Conservation (phyloP, 2,888 invertebrate genomes). For the Himalopsyche anomala region DNA sequence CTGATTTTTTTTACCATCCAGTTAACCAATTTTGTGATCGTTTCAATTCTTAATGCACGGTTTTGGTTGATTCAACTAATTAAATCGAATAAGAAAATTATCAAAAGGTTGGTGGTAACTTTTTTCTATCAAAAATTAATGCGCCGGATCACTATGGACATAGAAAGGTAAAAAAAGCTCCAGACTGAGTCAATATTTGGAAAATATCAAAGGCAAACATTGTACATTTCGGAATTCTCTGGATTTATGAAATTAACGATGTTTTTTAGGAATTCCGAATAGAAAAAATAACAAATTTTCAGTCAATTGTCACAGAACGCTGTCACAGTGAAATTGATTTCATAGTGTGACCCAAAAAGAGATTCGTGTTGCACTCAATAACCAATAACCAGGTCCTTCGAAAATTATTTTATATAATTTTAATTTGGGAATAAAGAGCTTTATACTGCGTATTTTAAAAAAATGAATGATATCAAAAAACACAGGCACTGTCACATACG, state of each 20-base stretch:
- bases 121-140: background rate
- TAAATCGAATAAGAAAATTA: background rate
- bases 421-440: no score
- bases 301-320: constrained; percentile 6
- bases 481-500: no score
- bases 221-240: background rate
- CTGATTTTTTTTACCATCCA: no score
- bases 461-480: no score
- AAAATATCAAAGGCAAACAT: constrained; percentile 10
- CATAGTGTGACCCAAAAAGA: background rate
- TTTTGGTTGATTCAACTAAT: no score
- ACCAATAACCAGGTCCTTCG: no score
- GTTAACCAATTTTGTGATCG: no score
- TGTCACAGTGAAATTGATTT: background rate
- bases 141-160: background rate
- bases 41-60: no score
- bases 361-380: no score
- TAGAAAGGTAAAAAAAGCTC: background rate
- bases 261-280: background rate
- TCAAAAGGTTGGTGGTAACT: background rate
- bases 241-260: constrained; percentile 13
- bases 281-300: background rate
- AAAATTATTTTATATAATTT: no score
- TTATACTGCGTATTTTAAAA: no score
- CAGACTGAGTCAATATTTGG: constrained; percentile 12